Base-by-base conservation (phyloP, 2,888 invertebrate species). In the Nemurella pictetii region DNA sequence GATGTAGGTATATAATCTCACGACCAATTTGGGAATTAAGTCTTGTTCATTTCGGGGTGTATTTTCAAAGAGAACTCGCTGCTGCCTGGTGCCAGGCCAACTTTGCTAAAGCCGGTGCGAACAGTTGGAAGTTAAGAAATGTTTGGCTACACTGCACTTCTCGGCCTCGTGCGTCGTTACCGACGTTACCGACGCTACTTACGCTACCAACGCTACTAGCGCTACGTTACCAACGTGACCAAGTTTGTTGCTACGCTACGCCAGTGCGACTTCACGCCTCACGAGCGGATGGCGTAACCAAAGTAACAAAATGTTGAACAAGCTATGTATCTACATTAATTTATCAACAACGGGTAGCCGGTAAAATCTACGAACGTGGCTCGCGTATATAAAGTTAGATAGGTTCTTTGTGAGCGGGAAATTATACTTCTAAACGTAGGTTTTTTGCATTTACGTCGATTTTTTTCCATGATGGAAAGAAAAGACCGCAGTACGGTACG, bases 11-110 rank as follows among this genome's bases (percentile, higher is more conserved):
- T 55, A 55, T 55, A 55, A 75, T 75, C 75, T 75, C 75, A 75
- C 75, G 75, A 75, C 75, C 75, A 75, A 28, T 75, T 26, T 75
- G 75, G 75, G 75, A 75, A 75, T 75, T 75, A 75, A 75, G 5
- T n/a, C 28, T 2, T 27, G 75, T 28, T 75, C 28, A 25, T 75
- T 27, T 75, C 28, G 75, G 12, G 28, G 7, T 9, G 75, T 75
- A 75, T 75, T 27, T 4, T 9, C 75, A 75, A 26, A 28, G 26
- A 28, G 28, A 27, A 20, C 73, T 9, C 55, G 55, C 15, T 12
- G 9, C 55, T 7, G 55, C 55, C n/a, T 75, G 28, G 12, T 26
- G 75, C 27, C 27, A 25, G 28, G 28, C 75, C 15, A 75, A 75
- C 26, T 28, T 75, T 75, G 28, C 15, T n/a, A 75, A 75, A 73